Evolutionary conservation across 2,888 invertebrate species (phyloP).

Genomic region (Schizotus pectinicornis): DNA sequence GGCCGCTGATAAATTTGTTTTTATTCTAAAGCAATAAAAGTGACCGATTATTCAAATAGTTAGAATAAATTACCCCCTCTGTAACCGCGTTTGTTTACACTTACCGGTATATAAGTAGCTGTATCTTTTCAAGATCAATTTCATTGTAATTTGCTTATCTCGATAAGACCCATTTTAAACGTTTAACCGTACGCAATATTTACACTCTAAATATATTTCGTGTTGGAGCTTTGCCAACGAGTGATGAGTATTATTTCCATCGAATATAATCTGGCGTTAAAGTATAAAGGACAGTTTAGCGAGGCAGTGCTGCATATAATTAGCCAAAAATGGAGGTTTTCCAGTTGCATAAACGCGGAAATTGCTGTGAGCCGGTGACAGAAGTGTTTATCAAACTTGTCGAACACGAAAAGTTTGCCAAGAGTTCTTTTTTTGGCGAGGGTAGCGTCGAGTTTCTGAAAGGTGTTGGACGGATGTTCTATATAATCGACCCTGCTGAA

Average conservation of each 20-base stretch:
- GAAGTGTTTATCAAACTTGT: slow-evolving; percentile 37
- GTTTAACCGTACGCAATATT: too few relatives aligned
- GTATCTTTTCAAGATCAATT: slow-evolving; percentile 2
- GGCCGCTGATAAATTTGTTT: too few relatives aligned
- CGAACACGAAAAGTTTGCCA: slow-evolving; percentile 8
- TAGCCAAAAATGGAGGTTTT: slow-evolving; percentile 6
- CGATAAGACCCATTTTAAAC: too few relatives aligned
- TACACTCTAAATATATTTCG: too few relatives aligned
- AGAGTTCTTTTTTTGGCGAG: background rate
- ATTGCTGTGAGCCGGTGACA: slow-evolving; percentile 36
- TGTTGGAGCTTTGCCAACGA: slow-evolving; percentile 12
- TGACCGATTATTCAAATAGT: too few relatives aligned
- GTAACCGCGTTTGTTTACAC: background rate
- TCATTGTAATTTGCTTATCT: too few relatives aligned
- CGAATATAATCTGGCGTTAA: slow-evolving; percentile 4
- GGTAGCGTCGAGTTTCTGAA: slow-evolving; percentile 49
- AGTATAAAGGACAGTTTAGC: background rate
- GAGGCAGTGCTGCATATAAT: background rate
- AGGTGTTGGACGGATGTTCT: slow-evolving; percentile 66
- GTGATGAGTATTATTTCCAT: slow-evolving; percentile 7
- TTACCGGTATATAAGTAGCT: slow-evolving; percentile 3
- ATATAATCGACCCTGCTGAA: slow-evolving; percentile 73
- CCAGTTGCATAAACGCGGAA: slow-evolving; percentile 9
- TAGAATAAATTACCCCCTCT: slow-evolving; percentile 6
- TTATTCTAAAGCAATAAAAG: too few relatives aligned